Evolutionary conservation across 2,797 vertebrate species (phyloP), one percentile per base, ranked within the genome.

Genomic region (Platalea minor): DNA sequence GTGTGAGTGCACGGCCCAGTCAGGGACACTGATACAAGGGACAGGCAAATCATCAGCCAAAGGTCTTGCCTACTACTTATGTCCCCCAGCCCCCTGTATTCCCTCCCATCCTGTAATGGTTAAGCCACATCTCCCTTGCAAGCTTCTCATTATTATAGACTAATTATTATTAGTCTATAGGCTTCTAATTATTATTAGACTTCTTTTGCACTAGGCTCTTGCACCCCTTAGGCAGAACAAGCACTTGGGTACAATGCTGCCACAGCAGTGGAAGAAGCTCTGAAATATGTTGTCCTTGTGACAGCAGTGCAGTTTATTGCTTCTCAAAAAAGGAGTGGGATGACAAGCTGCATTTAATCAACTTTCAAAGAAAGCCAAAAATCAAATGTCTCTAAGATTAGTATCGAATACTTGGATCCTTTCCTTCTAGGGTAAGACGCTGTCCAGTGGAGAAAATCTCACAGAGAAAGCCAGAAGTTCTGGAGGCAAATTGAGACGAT

Each of bases 301-400:
- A 83, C 24, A 77, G 68, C 19, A 67, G 13, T 9, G 8, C 29
- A 56, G 28, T n/a, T 64, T 84, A 87, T 51, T 91, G 63, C 39
- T 76, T 86, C 88, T 59, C 0, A 0, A 69, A 82, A 89, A 60
- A 69, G 41, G 33, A 79, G 20, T 8, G 13, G 18, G 17, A 59
- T 51, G 74, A 88, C 41, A 79, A 84, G 35, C 76, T 88, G 51
- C 80, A 84, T 69, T 94, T 81, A 88, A 88, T 76, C 88, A 90
- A 74, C 43, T 76, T 86, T 48, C 54, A 73, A 48, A 41, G 73
- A 90, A 89, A 95, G 74, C 8, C 16, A 89, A 72, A 91, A 92
- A 88, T 61, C 61, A 65, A 86, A 86, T 41, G 61, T 74, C 76
- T 75, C 12, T 41, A 86, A 75, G 57, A 67, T 46, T 67, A 77